phyloP scores from a whole-genome alignment of 2,888 invertebrate species.

The Phorcus lineatus region DNA sequence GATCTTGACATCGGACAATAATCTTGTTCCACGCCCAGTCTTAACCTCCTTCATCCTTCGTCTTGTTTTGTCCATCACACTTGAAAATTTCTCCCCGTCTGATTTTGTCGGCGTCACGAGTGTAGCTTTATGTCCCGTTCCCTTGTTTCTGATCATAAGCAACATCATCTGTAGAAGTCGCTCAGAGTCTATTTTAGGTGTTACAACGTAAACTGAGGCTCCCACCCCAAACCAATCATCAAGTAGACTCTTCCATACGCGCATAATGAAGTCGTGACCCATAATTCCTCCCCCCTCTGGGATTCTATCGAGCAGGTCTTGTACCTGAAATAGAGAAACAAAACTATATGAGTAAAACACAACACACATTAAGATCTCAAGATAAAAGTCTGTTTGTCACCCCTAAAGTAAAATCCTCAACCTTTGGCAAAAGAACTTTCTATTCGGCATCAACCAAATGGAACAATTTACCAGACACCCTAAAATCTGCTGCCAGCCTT shows the following conservation, averaged over 20 bases:
- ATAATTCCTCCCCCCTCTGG: constrained; percentile 71
- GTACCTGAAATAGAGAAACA: constrained; percentile 53
- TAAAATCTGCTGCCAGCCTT: too few relatives aligned
- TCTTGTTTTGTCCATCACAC: constrained; percentile 61
- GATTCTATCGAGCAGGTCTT: constrained; percentile 67
- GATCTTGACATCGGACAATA: constrained; percentile 68
- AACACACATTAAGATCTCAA: too few relatives aligned
- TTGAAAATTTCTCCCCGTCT: constrained; percentile 63
- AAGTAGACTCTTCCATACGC: constrained; percentile 67
- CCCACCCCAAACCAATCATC: constrained; percentile 71
- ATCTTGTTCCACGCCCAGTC: constrained; percentile 57
- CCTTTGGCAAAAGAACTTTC: too few relatives aligned
- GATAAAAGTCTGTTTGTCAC: neutral
- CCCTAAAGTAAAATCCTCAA: too few relatives aligned
- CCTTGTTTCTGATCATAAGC: constrained; percentile 69
- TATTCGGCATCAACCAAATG: too few relatives aligned
- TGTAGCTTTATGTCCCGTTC: constrained; percentile 64
- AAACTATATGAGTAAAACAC: neutral
- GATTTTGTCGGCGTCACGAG: constrained; percentile 64
- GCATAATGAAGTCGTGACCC: constrained; percentile 69
- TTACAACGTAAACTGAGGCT: constrained; percentile 66
- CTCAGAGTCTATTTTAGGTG: constrained; percentile 69
- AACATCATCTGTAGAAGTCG: constrained; percentile 66
- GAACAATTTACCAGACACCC: too few relatives aligned
- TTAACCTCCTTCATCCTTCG: constrained; percentile 69